Base-by-base conservation (phyloP, 2,888 invertebrate species). In the Chloromyia formosa region DNA sequence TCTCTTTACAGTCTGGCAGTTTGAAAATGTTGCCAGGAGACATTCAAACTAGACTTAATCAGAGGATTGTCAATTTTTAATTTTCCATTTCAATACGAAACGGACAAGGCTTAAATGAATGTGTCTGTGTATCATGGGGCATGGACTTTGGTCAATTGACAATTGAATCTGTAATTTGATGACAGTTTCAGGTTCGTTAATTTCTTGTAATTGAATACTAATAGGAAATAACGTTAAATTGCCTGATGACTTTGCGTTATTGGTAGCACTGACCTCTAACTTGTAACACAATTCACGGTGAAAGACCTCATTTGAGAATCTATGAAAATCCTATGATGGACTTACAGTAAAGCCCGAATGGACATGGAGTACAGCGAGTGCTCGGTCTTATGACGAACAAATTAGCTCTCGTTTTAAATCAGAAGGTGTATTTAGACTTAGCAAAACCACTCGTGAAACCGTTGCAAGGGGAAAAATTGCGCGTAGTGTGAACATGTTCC, bases 121-220 rank as follows among this genome's bases (percentile, higher is more conserved):
- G 12, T 58, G 58, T 22, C 56, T 71, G 20, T n/a, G n/a, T n/a
- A 49, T 23, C 22, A 56, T 56, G 35, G 58, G 22, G n/a, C n/a
- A n/a, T n/a, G n/a, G n/a, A 18, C 56, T 40, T 20, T 7, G 27
- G 7, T 2, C 27, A 4, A 2, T 35, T 18, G 58, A 18, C 71
- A 71, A 56, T 71, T 58, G 71, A 71, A 71, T 71, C 56, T 20
- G 58, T 71, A 35, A 71, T 71, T 71, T 58, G 71, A 58, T 58
- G 56, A 58, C 71, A 20, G 22, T 71, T 71, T 71, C 58, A 58
- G 23, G 40, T 56, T 71, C 20, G 71, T 58, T 71, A 58, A 58
- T 42, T 71, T 22, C 56, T 40, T 14, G 20, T 58, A 71, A 71
- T 71, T 58, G 71, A 58, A 58, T 56, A 20, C 14, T 49, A n/a